Base-by-base conservation (phyloP, 2,888 invertebrate genomes). In the Drosophila demipolita region DNA sequence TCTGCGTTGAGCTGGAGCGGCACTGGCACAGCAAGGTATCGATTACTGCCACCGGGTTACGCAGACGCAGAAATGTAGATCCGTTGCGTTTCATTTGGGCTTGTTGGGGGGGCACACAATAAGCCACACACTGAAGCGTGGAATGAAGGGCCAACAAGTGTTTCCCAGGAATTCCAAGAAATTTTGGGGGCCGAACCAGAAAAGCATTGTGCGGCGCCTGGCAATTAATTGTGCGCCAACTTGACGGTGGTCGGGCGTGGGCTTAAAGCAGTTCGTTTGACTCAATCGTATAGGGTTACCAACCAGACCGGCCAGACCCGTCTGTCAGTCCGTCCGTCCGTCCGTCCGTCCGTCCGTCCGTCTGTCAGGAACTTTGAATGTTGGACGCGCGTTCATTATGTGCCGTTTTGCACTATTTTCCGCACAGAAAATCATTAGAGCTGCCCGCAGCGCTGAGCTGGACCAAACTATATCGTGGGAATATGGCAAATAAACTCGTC, bases 381-480 rank as follows among this genome's bases (percentile, higher is more conserved):
- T 65, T 65, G 76, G 60, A 78, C 78, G 79, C 75, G 80, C 87
- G 75, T 87, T 84, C 84, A 87, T 87, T 87, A 87, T 84, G 59
- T 74, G 86, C 88, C 81, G 83, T 85, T 87, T 87, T 86, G 86
- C 88, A 86, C 85, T 87, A 86, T 86, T 86, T 86, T 87, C 82
- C 75, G 66, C 81, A 73, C 75, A 75, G 74, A 75, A 87, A 86
- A 86, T 87, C 88, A 87, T 86, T 86, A 83, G 85, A 86, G 86
- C 55, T 80, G 86, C 87, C 83, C 77, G 81, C 76, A 87, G 82
- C 79, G 68, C 45, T 74, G 74, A 83, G 80, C 73, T 73, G 62
- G 77, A 73, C 78, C 79, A 83, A 91, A 89, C 82, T 91, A 88
- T 91, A 91, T 89, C 91, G 91, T 91, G 91, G 91, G 91, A 91